These are phyloP conservation scores for Protobothrops mucrosquamatus DNA, from an alignment of 2,113 vertebrate genomes.

Conservation along the genomic window DNA sequence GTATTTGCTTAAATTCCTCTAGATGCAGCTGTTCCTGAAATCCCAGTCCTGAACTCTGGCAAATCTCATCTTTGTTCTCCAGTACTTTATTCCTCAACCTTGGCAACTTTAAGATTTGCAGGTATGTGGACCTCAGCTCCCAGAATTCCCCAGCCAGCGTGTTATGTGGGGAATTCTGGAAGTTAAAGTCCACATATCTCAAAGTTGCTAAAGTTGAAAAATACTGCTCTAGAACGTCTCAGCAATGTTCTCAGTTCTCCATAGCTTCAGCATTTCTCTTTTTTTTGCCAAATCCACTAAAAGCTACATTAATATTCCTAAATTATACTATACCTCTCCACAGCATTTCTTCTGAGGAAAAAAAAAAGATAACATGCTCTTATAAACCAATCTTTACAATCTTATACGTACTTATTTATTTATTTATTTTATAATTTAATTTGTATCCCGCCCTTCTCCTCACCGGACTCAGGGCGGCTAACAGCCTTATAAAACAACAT, in stretches of 20 bases:
- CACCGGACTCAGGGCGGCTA: no score
- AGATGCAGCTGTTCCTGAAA: not conserved
- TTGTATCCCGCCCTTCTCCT: no score
- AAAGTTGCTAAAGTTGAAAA: not conserved
- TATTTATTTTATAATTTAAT: no score
- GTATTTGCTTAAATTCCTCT: not conserved
- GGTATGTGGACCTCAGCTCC: not conserved
- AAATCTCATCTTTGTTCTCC: not conserved
- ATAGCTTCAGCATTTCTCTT: not conserved
- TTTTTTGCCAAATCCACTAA: not conserved
- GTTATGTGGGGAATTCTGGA: not conserved
- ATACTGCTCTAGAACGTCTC: not conserved
- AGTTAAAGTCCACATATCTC: not conserved
- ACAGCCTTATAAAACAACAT: no score
- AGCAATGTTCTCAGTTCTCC: not conserved
- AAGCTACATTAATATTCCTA: not conserved
- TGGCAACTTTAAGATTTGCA: not conserved
- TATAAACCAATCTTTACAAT: not conserved
- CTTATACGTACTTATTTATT: not conserved
- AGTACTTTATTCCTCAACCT: not conserved
- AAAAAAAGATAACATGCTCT: not conserved
- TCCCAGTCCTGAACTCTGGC: not conserved
- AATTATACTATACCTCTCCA: not conserved
- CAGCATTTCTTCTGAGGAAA: not conserved
- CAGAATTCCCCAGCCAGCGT: no score